Conservation (phyloP, 2,888 invertebrate species). For the Epistrophella euchroma region DNA sequence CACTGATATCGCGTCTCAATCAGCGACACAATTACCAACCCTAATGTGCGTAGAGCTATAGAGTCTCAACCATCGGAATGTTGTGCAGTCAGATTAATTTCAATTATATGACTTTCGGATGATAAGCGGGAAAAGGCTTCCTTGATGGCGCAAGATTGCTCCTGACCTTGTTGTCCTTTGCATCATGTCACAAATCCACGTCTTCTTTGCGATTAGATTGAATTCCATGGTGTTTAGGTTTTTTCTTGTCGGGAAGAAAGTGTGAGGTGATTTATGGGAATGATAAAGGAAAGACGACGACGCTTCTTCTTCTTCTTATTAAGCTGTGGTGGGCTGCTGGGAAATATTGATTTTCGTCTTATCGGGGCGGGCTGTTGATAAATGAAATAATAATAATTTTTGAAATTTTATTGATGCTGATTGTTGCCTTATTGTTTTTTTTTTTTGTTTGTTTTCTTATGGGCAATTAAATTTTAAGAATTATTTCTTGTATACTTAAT, state of each 20-base stretch:
- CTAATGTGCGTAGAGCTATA: slow-evolving; percentile 61
- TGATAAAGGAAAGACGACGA: slow-evolving; percentile 52
- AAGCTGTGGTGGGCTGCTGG: neutral
- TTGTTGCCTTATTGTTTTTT: slow-evolving; percentile 66
- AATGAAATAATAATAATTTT: slow-evolving; percentile 74
- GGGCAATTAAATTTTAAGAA: slow-evolving; percentile 70
- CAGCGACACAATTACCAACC: slow-evolving; percentile 60
- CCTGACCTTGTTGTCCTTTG: slow-evolving; percentile 71
- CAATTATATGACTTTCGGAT: slow-evolving; percentile 55
- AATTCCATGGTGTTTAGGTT: neutral
- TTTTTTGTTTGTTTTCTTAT: slow-evolving; percentile 31
- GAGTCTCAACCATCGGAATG: slow-evolving; percentile 59
- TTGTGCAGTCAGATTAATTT: slow-evolving; percentile 71
- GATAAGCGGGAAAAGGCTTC: slow-evolving; percentile 68
- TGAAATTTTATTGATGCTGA: slow-evolving; percentile 66
- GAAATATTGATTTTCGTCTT: slow-evolving; percentile 44
- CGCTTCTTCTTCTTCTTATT: slow-evolving; percentile 4
- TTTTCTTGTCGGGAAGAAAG: slow-evolving; percentile 11
- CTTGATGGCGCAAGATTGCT: slow-evolving; percentile 39
- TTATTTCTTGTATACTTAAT: slow-evolving; percentile 58
- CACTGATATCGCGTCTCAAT: slow-evolving; percentile 59
- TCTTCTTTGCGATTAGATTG: slow-evolving; percentile 51
- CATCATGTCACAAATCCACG: slow-evolving; percentile 6
- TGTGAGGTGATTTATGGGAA: slow-evolving; percentile 64
- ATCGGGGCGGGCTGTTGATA: slow-evolving; percentile 59